Base-by-base conservation (phyloP, 92 coral and sea anemone species). In the Phenganax marumi region DNA sequence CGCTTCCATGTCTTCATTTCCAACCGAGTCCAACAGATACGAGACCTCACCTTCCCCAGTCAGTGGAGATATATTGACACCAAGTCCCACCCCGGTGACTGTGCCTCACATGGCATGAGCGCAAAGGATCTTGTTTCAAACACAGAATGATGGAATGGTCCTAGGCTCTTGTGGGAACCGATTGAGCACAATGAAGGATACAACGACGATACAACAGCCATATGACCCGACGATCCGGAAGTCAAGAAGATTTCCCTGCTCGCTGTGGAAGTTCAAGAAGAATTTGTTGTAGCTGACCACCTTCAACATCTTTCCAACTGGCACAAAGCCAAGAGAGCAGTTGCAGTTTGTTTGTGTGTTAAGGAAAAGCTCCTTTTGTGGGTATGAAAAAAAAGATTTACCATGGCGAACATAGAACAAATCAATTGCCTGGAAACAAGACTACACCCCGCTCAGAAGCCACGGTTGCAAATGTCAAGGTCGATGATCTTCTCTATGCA, bases 151-250 rank as follows among this genome's bases (percentile, higher is more conserved):
- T 79, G 74, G 84, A 79, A 46, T 33, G 73, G 74, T 7, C 84
- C 84, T 47, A 2, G 43, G 12, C 63, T 62, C 39, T 56, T 79
- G 6, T 60, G 73, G 73, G 11, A 1, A 8, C 81, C 66, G 13
- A 10, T 75, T 7, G 65, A 75, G 10, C 14, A 50, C 16, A 8
- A 52, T 2, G 33, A 52, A 12, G 25, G 66, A 1, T 24, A 6
- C 10, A 53, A 19, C 54, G 81, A 76, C 14, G 47, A 52, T 12
- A 11, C 39, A 0, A 62, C 62, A 8, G 3, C 16, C 12, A 25
- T 76, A 6, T n/a, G 58, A 33, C 66, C 84, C 48, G 74, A 52
- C 14, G 88, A 85, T 10, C 79, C 84, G 0, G 88, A 78, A 70
- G 63, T 55, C 53, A 85, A 69, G 79, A 71, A 70, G 8, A 18